Conservation (phyloP, 2,797 vertebrate genomes). For the Falco naumanni region DNA sequence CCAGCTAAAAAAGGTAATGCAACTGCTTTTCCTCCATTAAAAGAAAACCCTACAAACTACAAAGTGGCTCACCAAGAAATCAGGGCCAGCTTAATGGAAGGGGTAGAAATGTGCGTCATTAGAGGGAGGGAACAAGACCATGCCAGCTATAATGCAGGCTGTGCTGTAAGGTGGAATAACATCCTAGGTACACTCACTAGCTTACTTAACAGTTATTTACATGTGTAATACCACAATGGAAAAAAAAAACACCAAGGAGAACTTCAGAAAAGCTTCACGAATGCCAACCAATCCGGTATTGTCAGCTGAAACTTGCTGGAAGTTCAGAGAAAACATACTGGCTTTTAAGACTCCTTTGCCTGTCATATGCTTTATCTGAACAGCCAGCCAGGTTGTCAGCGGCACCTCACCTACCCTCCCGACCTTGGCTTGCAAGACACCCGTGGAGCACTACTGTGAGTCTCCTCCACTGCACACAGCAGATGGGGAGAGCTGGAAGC, state of each 20-base stretch:
- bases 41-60: not conserved
- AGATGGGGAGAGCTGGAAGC: not conserved
- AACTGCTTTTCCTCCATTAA: not conserved
- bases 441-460: rapidly evolving
- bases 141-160: not conserved
- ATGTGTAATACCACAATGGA: not conserved
- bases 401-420: not conserved
- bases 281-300: not conserved
- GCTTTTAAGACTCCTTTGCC: not conserved
- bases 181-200: not conserved
- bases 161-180: not conserved
- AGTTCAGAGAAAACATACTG: not conserved
- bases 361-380: not conserved
- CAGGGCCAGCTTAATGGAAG: not conserved
- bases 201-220: not conserved
- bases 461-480: not conserved
- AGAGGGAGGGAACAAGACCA: not conserved
- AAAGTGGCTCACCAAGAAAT: not conserved
- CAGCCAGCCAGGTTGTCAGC: not conserved
- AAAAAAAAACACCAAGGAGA: not conserved
- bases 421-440: rapidly evolving
- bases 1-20: not conserved
- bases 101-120: not conserved
- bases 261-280: not conserved
- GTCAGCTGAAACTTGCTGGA: not conserved